Evolutionary conservation across 2,113 vertebrate species (phyloP).

Genomic region (Lepus americanus): DNA sequence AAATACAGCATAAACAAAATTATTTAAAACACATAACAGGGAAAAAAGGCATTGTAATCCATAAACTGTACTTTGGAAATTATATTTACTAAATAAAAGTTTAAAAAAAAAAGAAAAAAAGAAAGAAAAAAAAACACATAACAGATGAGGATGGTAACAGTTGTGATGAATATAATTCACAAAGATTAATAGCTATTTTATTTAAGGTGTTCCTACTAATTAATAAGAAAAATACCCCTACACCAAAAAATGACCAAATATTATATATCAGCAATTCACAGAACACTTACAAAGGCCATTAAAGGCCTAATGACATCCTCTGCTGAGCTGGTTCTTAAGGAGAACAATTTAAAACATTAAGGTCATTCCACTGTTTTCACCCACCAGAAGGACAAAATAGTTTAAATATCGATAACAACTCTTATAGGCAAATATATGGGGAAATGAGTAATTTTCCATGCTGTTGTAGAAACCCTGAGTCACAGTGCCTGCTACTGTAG

Average conservation of each 20-base stretch:
- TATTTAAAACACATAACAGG: not conserved
- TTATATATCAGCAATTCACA: slow-evolving; percentile 10
- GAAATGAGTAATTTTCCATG: not conserved
- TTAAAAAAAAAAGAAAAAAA: no score
- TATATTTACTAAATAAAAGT: no score
- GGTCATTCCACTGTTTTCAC: not conserved
- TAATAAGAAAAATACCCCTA: slow-evolving; percentile 35
- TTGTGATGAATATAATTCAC: not conserved
- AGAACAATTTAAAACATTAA: not conserved
- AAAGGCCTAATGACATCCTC: not conserved
- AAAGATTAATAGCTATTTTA: not conserved
- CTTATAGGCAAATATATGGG: not conserved
- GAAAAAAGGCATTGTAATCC: no score
- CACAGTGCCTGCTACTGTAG: not conserved
- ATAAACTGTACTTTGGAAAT: no score
- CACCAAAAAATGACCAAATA: slow-evolving; percentile 20
- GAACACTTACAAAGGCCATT: not conserved
- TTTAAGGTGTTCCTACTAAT: slow-evolving; percentile 1
- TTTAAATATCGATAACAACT: not conserved
- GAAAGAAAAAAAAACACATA: not conserved
- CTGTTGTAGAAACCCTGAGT: not conserved
- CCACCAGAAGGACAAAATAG: not conserved
- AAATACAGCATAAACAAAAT: slow-evolving; percentile 32
- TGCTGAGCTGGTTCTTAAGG: not conserved
- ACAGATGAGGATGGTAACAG: not conserved